Evolutionary conservation across 2,888 invertebrate species (phyloP).

Genomic region (Ctena decussata): DNA sequence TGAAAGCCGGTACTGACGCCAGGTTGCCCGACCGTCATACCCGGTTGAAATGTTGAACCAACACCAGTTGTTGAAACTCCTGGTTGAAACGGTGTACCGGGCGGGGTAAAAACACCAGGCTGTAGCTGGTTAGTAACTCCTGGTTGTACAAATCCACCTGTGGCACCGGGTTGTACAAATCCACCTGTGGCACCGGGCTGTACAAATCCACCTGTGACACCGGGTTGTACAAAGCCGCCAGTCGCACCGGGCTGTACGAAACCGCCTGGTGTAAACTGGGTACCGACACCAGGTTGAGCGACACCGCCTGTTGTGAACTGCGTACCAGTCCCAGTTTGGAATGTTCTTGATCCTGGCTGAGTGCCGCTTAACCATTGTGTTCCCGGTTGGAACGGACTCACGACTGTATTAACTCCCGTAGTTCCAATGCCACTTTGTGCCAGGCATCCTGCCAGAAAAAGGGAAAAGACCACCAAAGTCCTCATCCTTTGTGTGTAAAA

Average conservation of each 20-base stretch:
- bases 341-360: not conserved
- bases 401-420: no score
- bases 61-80: not conserved
- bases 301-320: not conserved
- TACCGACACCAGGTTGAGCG: not conserved
- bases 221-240: not conserved
- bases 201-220: not conserved
- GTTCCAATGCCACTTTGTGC: not conserved
- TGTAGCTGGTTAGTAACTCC: not conserved
- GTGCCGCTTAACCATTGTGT: not conserved
- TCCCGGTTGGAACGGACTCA: not conserved
- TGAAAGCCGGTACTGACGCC: not conserved
- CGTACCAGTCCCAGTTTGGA: not conserved
- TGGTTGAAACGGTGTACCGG: not conserved
- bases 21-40: not conserved
- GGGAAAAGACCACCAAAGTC: not conserved
- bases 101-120: not conserved
- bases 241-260: not conserved
- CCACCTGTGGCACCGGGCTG: not conserved
- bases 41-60: not conserved
- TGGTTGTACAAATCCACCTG: not conserved
- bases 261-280: not conserved
- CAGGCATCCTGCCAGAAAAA: not conserved
- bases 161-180: not conserved
- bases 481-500: not conserved